Evolutionary conservation across 1,140 invertebrate species (phyloP), one percentile per base, ranked within the genome.

Genomic region (Zaprionus davidi): DNA sequence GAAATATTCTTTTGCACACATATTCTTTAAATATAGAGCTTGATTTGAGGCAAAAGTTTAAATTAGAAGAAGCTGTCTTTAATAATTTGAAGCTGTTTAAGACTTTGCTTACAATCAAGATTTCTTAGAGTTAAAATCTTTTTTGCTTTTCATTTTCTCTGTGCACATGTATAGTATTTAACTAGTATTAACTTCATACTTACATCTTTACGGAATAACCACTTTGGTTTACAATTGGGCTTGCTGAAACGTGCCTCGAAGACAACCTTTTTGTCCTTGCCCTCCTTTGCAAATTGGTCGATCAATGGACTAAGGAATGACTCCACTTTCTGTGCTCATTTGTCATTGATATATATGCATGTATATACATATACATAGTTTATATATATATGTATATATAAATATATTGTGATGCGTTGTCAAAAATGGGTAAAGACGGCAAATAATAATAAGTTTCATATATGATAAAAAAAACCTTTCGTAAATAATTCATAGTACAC

Each of bases 241-340:
- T 98, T 98, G 58, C 97, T 97, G 93, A 98, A 99, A 82, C 97
- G 96, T 53, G 96, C 96, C 93, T 98, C 97, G 86, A 99, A 98
- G 9, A 95, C 94, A 65, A 97, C 96, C 92, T 98, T 98, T 92
- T 99, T 99, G 93, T 99, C 99, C 94, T 99, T 99, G 79, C 98
- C 98, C 94, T 99, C 98, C 92, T 99, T 99, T 51, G 97, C 97
- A 90, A 97, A 97, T 93, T 97, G 96, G 94, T 99, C 98, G 79
- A 99, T 96, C 75, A 99, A 94, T 67, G 98, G 98, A 93, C 98
- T 98, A 87, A 98, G 95, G 95, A 99, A 99, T 66, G 96, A 96
- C 91, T 99, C 99, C 94, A 96, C 96, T 96, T 99, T 99, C 98
- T 99, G 73, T 56, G 65, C 71, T 87, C 66, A 78, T 62, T 60